Conservation (phyloP, 2,888 invertebrate species). For the Antheraea assamensis region DNA sequence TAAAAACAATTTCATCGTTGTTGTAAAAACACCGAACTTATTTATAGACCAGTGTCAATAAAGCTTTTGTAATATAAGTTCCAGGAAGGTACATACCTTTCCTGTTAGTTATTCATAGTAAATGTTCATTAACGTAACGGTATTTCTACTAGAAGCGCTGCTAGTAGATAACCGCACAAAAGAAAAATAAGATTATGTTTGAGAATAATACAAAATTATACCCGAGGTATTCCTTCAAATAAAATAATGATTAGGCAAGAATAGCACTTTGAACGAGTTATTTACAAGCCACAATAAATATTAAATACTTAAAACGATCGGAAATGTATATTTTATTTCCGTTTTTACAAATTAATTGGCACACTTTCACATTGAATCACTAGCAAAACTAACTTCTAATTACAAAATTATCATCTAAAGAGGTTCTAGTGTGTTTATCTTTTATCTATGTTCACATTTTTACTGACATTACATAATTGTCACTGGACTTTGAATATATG, state of each 20-base stretch:
- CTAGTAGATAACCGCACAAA: not conserved
- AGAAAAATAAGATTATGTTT: not conserved
- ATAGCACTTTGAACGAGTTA: constrained; percentile 49
- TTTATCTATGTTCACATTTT: constrained; percentile 31
- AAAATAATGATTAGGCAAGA: constrained; percentile 44
- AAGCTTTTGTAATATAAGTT: too few relatives aligned
- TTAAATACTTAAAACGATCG: constrained; percentile 61
- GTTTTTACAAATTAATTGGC: constrained; percentile 72
- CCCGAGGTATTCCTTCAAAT: not conserved
- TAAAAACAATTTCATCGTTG: too few relatives aligned
- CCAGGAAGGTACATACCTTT: too few relatives aligned
- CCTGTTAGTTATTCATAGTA: too few relatives aligned
- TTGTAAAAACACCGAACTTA: too few relatives aligned
- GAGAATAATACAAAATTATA: not conserved
- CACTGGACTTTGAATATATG: not conserved
- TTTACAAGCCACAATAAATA: constrained; percentile 71
- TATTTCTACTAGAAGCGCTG: not conserved
- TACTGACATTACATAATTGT: not conserved
- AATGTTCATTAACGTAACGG: too few relatives aligned
- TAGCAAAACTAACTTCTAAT: constrained; percentile 76
- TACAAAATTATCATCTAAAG: constrained; percentile 65
- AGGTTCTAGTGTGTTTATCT: constrained; percentile 47
- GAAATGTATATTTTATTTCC: constrained; percentile 51
- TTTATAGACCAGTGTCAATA: too few relatives aligned
- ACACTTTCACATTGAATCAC: constrained; percentile 81